These are phyloP conservation scores for Apodemia mormo DNA, from an alignment of 2,888 invertebrate species.

Conservation along the genomic window DNA sequence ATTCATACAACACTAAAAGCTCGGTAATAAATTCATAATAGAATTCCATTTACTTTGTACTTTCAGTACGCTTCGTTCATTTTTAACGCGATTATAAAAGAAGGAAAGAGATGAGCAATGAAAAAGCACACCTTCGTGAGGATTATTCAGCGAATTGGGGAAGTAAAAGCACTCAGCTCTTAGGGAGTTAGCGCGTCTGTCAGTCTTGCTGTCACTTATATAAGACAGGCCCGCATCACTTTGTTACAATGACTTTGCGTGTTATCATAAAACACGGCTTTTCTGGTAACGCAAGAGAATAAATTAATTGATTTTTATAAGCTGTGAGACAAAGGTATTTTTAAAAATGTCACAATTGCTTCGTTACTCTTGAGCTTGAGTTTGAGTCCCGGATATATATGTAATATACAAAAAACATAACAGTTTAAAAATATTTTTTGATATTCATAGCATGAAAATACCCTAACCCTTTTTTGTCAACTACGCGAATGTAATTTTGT, in stretches of 20 bases:
- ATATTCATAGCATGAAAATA: too few relatives aligned
- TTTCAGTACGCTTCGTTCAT: neutral
- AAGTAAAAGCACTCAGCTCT: constrained; percentile 63
- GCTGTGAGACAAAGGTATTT: too few relatives aligned
- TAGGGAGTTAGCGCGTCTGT: constrained; percentile 52
- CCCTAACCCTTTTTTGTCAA: too few relatives aligned
- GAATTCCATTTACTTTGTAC: constrained; percentile 1
- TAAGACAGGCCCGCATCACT: constrained; percentile 50
- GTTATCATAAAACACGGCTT: constrained; percentile 22
- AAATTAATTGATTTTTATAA: neutral
- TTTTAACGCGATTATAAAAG: constrained; percentile 19
- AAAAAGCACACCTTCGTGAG: constrained; percentile 51
- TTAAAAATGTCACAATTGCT: neutral
- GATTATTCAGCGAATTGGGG: constrained; percentile 64
- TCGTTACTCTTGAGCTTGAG: neutral
- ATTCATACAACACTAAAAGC: neutral
- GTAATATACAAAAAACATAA: too few relatives aligned
- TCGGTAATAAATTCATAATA: constrained; percentile 1
- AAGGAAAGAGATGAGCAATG: constrained; percentile 36
- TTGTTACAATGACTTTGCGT: constrained; percentile 32
- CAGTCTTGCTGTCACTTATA: constrained; percentile 69
- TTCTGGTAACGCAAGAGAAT: constrained; percentile 5
- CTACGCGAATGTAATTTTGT: too few relatives aligned
- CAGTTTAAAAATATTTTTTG: too few relatives aligned
- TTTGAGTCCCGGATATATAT: too few relatives aligned